Evolutionary conservation across 2,113 vertebrate species (phyloP), one percentile per base, ranked within the genome.

Genomic region (Petromus typicus): DNA sequence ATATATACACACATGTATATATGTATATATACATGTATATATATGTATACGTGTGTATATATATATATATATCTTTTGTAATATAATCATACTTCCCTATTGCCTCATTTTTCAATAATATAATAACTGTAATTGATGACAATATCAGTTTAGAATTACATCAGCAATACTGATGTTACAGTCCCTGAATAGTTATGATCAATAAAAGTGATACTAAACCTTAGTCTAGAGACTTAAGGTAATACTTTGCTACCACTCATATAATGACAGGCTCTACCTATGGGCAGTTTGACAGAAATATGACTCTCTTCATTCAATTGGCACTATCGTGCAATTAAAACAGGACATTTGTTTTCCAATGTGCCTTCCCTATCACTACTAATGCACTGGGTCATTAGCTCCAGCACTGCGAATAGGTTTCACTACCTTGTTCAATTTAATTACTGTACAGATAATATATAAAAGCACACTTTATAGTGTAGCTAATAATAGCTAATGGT

Each of bases 341-440:
- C 5, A 92, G 76, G 91, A 96, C 93, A 95, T 97, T 81, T 97
- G 51, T 86, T 94, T 97, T 97, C 27, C n/a, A 51, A 64, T 92
- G 90, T 90, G 78, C 78, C 85, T 96, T 97, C 61, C 61, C 54
- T 96, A 91, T 88, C 91, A 64, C 92, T 93, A 81, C 83, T 90
- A 97, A 97, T 91, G 89, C 59, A 97, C 67, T 18, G 71, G 40
- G n/a, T 97, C 91, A 97, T 98, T 98, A 98, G 94, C 80, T 88
- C 94, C n/a, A 96, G 95, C 87, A 95, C 75, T 40, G 73, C 2
- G 67, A 96, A 96, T 66, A 89, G 54, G 22, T 95, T 79, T 96
- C 96, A 91, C 73, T 51, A 97, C 43, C 8, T 32, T 37, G 57
- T 96, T 98, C 93, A 92, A 80, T 71, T 88, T 96, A 97, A 96